Percentiles rank a stretch among this genome's conserved stretches.
Conservation (phyloP, 2,888 invertebrate genomes). For the Tetheella fluctuosa region DNA sequence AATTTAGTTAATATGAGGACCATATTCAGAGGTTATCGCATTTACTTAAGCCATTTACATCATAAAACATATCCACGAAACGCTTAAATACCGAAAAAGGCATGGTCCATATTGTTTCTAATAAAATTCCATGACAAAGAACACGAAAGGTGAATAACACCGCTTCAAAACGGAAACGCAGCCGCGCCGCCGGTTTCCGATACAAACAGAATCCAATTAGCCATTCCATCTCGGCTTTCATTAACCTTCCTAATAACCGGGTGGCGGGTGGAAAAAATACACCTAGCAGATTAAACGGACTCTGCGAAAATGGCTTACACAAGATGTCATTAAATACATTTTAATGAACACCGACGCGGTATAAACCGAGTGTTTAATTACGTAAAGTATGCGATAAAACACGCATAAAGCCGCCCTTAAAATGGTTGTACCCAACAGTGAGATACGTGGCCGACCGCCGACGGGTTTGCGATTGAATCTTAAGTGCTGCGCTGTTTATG, state of each 20-base stretch:
- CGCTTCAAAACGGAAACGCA: conserved; percentile 52
- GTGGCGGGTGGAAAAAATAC: conserved; percentile 55
- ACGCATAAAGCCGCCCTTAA: conserved; percentile 40
- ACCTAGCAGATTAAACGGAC: conserved; percentile 50
- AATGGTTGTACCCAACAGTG: conserved; percentile 42
- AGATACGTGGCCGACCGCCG: conserved; percentile 37
- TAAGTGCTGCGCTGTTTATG: conserved; percentile 9
- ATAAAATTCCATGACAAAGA: conserved; percentile 54
- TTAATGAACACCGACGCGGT: conserved; percentile 53
- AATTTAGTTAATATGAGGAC: not conserved
- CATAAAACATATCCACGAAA: not conserved
- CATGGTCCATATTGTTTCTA: conserved; percentile 18
- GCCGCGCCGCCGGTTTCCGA: conserved; percentile 59
- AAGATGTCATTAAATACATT: conserved; percentile 63
- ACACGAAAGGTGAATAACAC: conserved; percentile 59
- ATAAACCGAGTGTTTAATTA: conserved; percentile 58
- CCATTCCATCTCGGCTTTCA: conserved; percentile 70
- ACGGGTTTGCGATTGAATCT: conserved; percentile 24
- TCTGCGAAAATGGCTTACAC: conserved; percentile 58
- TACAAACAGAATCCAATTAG: conserved; percentile 78
- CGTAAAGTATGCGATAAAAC: conserved; percentile 55
- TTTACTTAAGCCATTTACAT: conserved; percentile 10
- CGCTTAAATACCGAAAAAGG: conserved; percentile 11
- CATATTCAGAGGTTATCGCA: not conserved
- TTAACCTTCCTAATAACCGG: conserved; percentile 64